Evolutionary conservation across 2,888 invertebrate species (phyloP).

Genomic region (Nomada ruficornis): DNA sequence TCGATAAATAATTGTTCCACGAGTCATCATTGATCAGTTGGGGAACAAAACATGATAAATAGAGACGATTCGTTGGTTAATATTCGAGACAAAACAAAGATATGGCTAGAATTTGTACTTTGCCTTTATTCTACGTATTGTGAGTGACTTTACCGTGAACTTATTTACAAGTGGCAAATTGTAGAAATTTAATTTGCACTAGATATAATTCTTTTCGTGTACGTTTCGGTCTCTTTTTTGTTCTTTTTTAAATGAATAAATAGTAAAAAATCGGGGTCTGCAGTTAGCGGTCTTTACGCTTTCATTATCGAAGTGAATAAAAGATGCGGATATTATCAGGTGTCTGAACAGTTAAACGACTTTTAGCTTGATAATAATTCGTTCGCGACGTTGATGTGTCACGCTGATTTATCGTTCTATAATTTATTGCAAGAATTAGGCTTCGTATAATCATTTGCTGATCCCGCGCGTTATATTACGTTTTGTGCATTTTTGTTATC

Average conservation of each 20-base stretch:
- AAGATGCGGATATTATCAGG: not conserved
- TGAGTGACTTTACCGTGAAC: not conserved
- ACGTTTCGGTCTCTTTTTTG: not conserved
- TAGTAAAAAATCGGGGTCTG: not conserved
- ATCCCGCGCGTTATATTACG: not conserved
- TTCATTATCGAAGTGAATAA: not conserved
- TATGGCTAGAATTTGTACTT: slow-evolving; percentile 24
- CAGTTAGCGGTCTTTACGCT: not conserved
- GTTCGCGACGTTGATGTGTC: not conserved
- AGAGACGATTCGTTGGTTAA: not conserved
- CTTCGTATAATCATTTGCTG: not conserved
- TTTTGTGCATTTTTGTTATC: slow-evolving; percentile 10
- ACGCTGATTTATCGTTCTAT: not conserved
- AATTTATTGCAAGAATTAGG: not conserved
- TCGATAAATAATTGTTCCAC: not conserved
- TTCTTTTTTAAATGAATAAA: not conserved
- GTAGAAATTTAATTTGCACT: not conserved
- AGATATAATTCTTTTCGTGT: too few relatives aligned
- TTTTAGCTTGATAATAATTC: not conserved
- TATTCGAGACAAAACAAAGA: slow-evolving; percentile 42
- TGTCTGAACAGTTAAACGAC: not conserved
- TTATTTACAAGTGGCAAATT: not conserved
- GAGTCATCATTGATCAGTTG: not conserved
- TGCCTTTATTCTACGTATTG: not conserved
- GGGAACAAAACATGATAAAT: not conserved